Percentiles rank a stretch among this genome's conserved stretches.
phyloP scores from a whole-genome alignment of 2,888 invertebrate species.

The Deilephila porcellus region DNA sequence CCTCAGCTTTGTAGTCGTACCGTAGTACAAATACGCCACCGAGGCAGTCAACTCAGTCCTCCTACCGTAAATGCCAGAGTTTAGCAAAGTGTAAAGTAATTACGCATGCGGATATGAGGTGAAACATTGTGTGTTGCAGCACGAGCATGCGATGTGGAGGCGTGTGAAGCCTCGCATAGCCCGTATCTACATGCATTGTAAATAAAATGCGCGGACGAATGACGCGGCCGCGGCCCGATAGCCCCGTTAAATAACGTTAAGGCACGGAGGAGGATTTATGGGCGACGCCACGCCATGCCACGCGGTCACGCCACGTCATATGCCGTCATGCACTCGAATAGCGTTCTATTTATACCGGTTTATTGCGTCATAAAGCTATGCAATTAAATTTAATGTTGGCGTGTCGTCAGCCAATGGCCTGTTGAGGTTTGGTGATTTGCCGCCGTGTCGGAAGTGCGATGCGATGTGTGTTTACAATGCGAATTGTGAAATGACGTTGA shows the following conservation, averaged over 20 bases:
- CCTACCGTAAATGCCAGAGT: too few relatives aligned
- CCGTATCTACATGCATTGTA: conserved; percentile 28
- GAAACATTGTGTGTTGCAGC: neutral
- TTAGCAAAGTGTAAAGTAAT: too few relatives aligned
- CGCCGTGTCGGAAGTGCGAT: conserved; percentile 8
- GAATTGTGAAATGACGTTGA: neutral
- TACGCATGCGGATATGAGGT: too few relatives aligned
- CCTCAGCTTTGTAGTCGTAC: too few relatives aligned
- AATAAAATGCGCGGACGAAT: conserved; percentile 48
- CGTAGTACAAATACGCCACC: too few relatives aligned
- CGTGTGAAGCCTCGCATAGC: conserved; percentile 14
- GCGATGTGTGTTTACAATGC: conserved; percentile 14
- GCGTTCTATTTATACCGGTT: conserved; percentile 49
- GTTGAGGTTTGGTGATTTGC: conserved; percentile 21
- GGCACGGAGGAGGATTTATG: conserved; percentile 57
- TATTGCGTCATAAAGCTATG: conserved; percentile 56
- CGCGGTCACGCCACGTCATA: conserved; percentile 45
- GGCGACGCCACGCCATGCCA: conserved; percentile 48
- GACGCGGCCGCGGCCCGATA: conserved; percentile 54
- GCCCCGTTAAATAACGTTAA: conserved; percentile 62
- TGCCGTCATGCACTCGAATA: conserved; percentile 48
- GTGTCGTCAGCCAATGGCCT: conserved; percentile 46
- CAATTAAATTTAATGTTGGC: conserved; percentile 57
- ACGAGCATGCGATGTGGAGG: neutral
- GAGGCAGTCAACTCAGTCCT: too few relatives aligned